Percentiles rank a stretch among this genome's conserved stretches.
Conservation (phyloP, 2,888 invertebrate species). For the Pristionchus fissidentatus region DNA sequence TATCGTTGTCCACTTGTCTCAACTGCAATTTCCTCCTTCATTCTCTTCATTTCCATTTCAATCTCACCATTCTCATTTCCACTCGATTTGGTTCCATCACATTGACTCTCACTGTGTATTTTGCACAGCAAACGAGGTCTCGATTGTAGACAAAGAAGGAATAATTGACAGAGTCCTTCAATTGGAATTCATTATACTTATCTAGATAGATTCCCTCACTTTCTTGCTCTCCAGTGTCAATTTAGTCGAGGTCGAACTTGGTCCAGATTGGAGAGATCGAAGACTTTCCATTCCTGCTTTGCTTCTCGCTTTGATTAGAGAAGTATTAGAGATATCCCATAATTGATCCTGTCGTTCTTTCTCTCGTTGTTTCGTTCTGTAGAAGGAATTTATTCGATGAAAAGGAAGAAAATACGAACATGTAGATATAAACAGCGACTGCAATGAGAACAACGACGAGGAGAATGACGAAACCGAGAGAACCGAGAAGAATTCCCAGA, state of each 20-base stretch:
- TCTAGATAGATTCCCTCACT: neutral
- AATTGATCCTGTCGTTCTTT: constrained; percentile 56
- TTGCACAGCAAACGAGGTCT: constrained; percentile 39
- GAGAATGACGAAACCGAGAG: constrained; percentile 53
- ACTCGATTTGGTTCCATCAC: constrained; percentile 10
- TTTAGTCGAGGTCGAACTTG: constrained; percentile 27
- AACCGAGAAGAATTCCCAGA: constrained; percentile 57
- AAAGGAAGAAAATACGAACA: neutral
- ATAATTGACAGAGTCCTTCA: constrained; percentile 44
- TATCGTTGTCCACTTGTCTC: constrained; percentile 59
- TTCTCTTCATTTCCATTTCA: neutral
- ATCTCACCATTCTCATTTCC: constrained; percentile 49
- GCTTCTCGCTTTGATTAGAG: constrained; percentile 34
- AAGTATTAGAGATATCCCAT: constrained; percentile 57
- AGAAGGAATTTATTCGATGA: neutral
- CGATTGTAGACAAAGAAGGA: constrained; percentile 49
- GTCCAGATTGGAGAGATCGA: constrained; percentile 42
- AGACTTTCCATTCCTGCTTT: constrained; percentile 48
- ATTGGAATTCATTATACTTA: neutral
- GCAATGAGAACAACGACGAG: constrained; percentile 47
- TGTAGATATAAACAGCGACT: constrained; percentile 49
- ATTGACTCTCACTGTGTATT: constrained; percentile 22
- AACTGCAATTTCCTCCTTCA: neutral
- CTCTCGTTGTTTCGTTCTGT: constrained; percentile 55
- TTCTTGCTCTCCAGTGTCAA: constrained; percentile 44